phyloP scores from a whole-genome alignment of 2,888 invertebrate species.

The Exocentrus adspersus region DNA sequence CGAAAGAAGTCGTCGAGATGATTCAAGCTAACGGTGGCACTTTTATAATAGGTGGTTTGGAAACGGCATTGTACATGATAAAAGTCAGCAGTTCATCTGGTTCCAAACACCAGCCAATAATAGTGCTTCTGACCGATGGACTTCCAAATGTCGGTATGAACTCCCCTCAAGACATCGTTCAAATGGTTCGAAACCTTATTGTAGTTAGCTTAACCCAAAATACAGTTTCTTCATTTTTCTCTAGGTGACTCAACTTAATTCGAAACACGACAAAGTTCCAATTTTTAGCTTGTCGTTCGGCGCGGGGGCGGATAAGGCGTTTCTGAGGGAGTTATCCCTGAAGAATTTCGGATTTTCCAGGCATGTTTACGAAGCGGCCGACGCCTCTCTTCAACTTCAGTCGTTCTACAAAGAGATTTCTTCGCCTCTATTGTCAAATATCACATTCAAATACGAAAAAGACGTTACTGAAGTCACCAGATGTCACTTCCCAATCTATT shows the following conservation, averaged over 20 bases:
- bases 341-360: constrained; percentile 74
- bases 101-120: constrained; percentile 67
- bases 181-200: background rate
- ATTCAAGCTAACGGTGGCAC: background rate
- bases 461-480: constrained; percentile 68
- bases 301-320: constrained; percentile 71
- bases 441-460: constrained; percentile 71
- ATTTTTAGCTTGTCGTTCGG: constrained; percentile 78
- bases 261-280: constrained; percentile 58
- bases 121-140: constrained; percentile 74
- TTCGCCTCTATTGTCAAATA: constrained; percentile 72
- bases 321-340: constrained; percentile 72
- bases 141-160: constrained; percentile 71
- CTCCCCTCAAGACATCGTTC: constrained; percentile 51
- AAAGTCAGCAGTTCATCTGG: no score
- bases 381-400: constrained; percentile 72
- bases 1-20: background rate
- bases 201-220: no score
- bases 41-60: background rate
- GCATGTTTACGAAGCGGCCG: constrained; percentile 76
- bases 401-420: constrained; percentile 76
- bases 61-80: background rate
- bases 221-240: constrained; percentile 10
- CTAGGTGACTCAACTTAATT: constrained; percentile 64
- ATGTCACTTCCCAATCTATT: constrained; percentile 68